phyloP scores from a whole-genome alignment of 1,140 invertebrate genomes.

The Condylostylus longicornis region DNA sequence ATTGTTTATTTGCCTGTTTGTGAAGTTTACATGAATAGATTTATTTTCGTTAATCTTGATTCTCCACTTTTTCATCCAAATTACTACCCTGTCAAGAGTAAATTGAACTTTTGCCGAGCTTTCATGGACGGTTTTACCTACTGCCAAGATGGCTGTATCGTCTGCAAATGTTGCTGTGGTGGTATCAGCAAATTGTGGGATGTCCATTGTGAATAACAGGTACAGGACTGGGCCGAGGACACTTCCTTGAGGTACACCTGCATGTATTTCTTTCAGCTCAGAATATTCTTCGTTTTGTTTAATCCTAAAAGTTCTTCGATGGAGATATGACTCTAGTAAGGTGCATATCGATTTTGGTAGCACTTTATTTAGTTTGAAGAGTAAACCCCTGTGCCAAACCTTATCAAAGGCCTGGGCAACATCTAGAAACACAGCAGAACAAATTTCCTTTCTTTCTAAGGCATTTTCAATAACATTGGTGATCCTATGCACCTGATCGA shows the following conservation, averaged over 20 bases:
- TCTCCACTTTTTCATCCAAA: constrained; percentile 15
- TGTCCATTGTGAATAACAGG: constrained; percentile 10
- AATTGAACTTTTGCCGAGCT: constrained; percentile 10
- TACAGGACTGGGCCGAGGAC: constrained; percentile 12
- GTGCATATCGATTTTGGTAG: no score
- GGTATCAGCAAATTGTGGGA: constrained; percentile 7
- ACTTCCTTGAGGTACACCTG: constrained; percentile 17
- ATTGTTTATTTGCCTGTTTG: not conserved
- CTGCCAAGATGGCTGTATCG: constrained; percentile 13
- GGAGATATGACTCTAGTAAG: no score
- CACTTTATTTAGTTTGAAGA: no score
- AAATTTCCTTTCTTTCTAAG: no score
- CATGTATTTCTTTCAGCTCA: constrained; percentile 4
- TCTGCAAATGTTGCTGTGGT: constrained; percentile 13
- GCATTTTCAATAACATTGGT: no score
- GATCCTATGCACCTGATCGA: no score
- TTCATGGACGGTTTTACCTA: not conserved
- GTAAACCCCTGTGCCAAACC: no score
- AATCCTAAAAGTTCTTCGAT: no score
- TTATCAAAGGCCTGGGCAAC: no score
- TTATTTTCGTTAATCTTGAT: constrained; percentile 18
- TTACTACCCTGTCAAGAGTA: constrained; percentile 6
- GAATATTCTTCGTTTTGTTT: constrained; percentile 11
- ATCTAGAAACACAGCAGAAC: no score
- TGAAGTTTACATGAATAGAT: constrained; percentile 16